Evolutionary conservation across 2,888 invertebrate genomes (phyloP), one percentile per base, ranked within the genome.

Genomic region (Eudasyphora cyanicolor): DNA sequence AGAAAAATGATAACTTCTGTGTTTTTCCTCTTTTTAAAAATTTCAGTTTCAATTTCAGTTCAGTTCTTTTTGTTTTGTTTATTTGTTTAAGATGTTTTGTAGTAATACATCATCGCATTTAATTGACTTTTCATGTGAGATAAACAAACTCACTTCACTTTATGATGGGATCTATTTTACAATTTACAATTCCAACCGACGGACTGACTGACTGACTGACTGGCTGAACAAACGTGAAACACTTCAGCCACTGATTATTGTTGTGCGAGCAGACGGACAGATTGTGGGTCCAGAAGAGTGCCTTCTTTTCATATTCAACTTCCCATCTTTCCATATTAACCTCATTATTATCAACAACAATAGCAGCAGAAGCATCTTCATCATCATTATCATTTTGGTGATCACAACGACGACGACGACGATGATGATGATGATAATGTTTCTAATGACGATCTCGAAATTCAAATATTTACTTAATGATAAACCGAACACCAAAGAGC

Each of bases 71-170:
- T 24, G 5, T 42, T 76, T 17, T 67, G 67, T 57, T 74, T 78
- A 42, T 35, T 75, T 32, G 27, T 45, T 67, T 42, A 67, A 67
- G 67, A 12, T 79, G 17, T 79, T 64, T 57, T 82, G 64, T 60
- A 80, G 81, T 81, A 81, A 81, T 84, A 84, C 81, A 81, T 84
- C 81, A 81, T 81, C 81, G 81, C 77, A 84, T 84, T 84, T 84
- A 84, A 84, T 84, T 84, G 84, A 81, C 81, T 84, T 84, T 81
- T 84, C 81, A 84, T 84, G 81, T 78, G 84, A 81, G 79, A 84
- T 84, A 84, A 84, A 84, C 84, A 84, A 84, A 84, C 84, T 76
- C 24, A 67, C 84, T 84, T 84, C 78, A 81, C 76, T 84, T 84
- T 84, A 84, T 84, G 77, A 84, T 62, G 81, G 84, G 75, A 81